Evolutionary conservation across 2,113 vertebrate genomes (phyloP).

Genomic region (Oxyura jamaicensis): DNA sequence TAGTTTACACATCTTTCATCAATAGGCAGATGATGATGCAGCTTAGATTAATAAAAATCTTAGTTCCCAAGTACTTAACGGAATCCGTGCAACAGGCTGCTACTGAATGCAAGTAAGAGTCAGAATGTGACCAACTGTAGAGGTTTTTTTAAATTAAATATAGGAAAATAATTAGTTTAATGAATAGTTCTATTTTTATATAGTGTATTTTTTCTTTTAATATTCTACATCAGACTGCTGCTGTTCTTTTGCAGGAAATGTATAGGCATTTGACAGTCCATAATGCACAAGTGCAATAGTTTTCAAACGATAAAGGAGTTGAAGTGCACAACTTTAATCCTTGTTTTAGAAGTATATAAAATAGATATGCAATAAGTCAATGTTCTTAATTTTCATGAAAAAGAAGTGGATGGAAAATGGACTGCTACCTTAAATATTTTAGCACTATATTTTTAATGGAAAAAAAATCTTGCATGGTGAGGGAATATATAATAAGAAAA

Average conservation of each 20-base stretch:
- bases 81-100: background rate
- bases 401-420: background rate
- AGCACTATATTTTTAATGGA: background rate
- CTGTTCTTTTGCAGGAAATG: background rate
- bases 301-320: conserved; percentile 3
- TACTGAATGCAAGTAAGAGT: background rate
- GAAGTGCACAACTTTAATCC: background rate
- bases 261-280: background rate
- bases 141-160: background rate
- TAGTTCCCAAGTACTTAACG: background rate
- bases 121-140: background rate
- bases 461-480: background rate
- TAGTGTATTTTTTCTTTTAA: conserved; percentile 25
- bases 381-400: background rate
- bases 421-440: background rate
- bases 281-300: conserved; percentile 57
- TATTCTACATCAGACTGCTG: conserved; percentile 18
- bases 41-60: background rate
- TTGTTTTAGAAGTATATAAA: background rate
- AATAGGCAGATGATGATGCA: background rate
- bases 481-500: background rate
- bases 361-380: background rate
- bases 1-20: background rate
- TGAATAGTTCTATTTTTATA: conserved; percentile 53
- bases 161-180: conserved; percentile 12